Percentiles rank a stretch among this genome's conserved stretches.
Conservation (phyloP, 2,888 invertebrate genomes). For the Ornithoptera alexandrae region DNA sequence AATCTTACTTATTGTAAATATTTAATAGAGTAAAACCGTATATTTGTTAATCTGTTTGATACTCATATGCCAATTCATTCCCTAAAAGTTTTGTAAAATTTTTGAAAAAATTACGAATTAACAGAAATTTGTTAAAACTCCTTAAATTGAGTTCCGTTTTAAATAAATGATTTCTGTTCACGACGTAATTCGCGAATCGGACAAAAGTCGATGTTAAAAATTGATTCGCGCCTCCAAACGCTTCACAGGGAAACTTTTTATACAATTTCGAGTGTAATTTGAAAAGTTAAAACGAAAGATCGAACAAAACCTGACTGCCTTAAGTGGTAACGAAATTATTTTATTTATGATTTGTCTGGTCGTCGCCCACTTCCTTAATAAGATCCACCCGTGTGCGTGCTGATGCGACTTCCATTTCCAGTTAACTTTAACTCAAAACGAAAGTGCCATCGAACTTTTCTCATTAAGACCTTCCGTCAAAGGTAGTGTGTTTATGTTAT, state of each 20-base stretch:
- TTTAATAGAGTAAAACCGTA: neutral
- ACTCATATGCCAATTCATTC: neutral
- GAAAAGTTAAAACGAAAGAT: conserved; percentile 56
- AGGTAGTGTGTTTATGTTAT: conserved; percentile 75
- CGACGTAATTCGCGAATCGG: conserved; percentile 11
- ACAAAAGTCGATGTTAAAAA: conserved; percentile 13
- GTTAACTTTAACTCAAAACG: conserved; percentile 72
- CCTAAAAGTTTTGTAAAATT: neutral
- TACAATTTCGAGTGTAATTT: conserved; percentile 64
- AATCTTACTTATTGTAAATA: too few relatives aligned
- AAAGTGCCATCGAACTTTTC: conserved; percentile 77
- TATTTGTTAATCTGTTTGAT: neutral
- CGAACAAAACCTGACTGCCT: conserved; percentile 47
- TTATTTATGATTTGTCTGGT: conserved; percentile 64
- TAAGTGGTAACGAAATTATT: conserved; percentile 59
- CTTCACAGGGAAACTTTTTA: conserved; percentile 64
- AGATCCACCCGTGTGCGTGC: conserved; percentile 58
- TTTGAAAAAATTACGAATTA: neutral
- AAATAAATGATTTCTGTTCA: conserved; percentile 7
- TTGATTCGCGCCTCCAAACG: conserved; percentile 42
- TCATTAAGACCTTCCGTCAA: conserved; percentile 76
- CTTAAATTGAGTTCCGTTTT: conserved; percentile 35
- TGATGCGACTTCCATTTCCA: conserved; percentile 55
- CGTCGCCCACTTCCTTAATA: conserved; percentile 51
- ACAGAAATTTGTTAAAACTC: neutral